A percentile compares a stretch with the other conserved stretches of the same genome.
Evolutionary conservation across 2,113 vertebrate genomes (phyloP).

Genomic region (Bos indicus): DNA sequence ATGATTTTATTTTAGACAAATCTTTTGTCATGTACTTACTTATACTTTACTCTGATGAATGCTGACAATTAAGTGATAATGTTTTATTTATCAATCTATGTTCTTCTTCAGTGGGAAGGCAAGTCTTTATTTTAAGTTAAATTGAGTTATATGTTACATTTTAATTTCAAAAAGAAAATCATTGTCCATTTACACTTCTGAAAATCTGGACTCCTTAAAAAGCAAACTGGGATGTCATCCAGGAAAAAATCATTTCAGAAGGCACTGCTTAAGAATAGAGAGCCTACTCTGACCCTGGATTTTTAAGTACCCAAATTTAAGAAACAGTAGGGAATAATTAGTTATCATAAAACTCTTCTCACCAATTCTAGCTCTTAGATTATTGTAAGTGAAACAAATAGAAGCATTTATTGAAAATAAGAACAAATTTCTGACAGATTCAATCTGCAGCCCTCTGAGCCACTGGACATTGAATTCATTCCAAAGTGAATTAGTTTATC

Average conservation of each 20-base stretch:
- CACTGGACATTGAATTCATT: conserved; percentile 37
- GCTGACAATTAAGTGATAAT: not conserved
- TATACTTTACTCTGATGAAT: not conserved
- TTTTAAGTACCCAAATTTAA: not conserved
- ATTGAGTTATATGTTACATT: not conserved
- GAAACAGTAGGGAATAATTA: not conserved
- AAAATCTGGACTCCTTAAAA: conserved; percentile 11
- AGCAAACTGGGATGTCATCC: not conserved
- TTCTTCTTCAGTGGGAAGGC: not conserved
- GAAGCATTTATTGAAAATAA: not conserved
- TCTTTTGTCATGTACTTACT: not conserved
- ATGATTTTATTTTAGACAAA: not conserved
- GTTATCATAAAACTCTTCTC: not conserved
- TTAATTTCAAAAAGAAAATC: not conserved
- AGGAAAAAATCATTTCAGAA: not conserved
- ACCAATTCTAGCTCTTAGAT: not conserved
- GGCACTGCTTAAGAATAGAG: not conserved
- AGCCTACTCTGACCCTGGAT: not conserved
- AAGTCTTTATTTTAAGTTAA: not conserved
- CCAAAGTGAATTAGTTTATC: conserved; percentile 52
- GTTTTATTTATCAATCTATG: not conserved
- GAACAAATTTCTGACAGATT: conserved; percentile 24
- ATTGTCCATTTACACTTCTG: not conserved
- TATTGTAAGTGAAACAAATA: not conserved
- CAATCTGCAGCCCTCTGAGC: not conserved